Evolutionary conservation across 2,888 invertebrate genomes (phyloP), one percentile per base, ranked within the genome.

Genomic region (Creontiades dilutus): DNA sequence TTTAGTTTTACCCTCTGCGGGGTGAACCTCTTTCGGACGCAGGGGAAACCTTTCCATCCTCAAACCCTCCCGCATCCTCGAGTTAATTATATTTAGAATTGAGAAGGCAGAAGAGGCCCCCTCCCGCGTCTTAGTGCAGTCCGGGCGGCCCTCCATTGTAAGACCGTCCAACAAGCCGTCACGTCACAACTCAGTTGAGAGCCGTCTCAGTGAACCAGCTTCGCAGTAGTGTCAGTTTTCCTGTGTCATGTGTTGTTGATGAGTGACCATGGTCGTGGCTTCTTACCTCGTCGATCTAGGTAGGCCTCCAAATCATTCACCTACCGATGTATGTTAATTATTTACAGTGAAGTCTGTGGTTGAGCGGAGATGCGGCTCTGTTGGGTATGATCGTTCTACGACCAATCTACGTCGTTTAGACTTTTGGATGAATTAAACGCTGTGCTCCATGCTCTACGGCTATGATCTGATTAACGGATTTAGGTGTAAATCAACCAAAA

Each of bases 221-320:
- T 68, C 19, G n/a, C 57, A 37, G 37, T 37, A 23, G 82, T 52
- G 82, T 82, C 9, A 52, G 27, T 82, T 81, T 13, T 48, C 13
- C 27, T 47, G 86, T 86, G 86, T 86, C 86, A 86, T 86, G 86
- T 86, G 86, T 68, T 86, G 86, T 68, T 86, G 86, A 86, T 68
- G n/a, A 86, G 46, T 46, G 37, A 75, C n/a, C 75, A 86, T 86
- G 86, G 86, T 86, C 48, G 86, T 86, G 75, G 86, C 86, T 37
- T 75, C 86, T 86, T 86, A 68, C 28, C 86, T 86, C 47, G 46
- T 47, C 55, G 76, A 86, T 75, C 19, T 86, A 75, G 86, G 86
- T 86, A 75, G 55, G 75, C 16, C 13, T 75, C 48, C 12, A n/a
- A 13, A n/a, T 16, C 28, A 61, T 16, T 61, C 68, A 68, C 11